Conservation (phyloP, 2,113 vertebrate genomes). For the Mixornis gularis region DNA sequence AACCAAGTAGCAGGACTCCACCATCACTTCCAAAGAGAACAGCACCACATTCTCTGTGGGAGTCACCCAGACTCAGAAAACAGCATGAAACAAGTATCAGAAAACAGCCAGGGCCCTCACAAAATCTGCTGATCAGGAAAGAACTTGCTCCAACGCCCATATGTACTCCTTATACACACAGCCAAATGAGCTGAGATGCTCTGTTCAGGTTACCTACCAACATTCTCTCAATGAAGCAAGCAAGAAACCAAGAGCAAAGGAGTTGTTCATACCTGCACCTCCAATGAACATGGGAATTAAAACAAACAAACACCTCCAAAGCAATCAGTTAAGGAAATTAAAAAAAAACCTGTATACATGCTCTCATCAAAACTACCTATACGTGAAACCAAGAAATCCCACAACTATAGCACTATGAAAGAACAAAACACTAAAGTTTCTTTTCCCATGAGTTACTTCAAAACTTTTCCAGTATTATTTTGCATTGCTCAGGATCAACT, state of each 20-base stretch:
- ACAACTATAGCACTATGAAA: neutral
- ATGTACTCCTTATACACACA: accelerated
- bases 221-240: neutral
- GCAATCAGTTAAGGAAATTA: neutral
- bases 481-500: neutral
- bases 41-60: neutral
- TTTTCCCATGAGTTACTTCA: neutral
- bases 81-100: neutral
- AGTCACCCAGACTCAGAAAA: neutral
- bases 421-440: neutral
- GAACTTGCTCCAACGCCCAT: neutral
- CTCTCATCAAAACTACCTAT: neutral
- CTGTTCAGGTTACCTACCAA: neutral
- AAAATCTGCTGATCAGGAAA: neutral
- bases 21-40: neutral
- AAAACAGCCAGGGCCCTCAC: neutral
- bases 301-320: neutral
- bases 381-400: neutral
- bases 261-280: accelerated
- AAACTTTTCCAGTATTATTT: neutral
- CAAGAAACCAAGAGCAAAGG: neutral
- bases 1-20: neutral
- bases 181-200: neutral
- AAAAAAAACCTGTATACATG: neutral
- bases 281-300: accelerated